A percentile compares a stretch with the other conserved stretches of the same genome.
Evolutionary conservation across 2,113 vertebrate species (phyloP).

Genomic region (Carassius auratus): DNA sequence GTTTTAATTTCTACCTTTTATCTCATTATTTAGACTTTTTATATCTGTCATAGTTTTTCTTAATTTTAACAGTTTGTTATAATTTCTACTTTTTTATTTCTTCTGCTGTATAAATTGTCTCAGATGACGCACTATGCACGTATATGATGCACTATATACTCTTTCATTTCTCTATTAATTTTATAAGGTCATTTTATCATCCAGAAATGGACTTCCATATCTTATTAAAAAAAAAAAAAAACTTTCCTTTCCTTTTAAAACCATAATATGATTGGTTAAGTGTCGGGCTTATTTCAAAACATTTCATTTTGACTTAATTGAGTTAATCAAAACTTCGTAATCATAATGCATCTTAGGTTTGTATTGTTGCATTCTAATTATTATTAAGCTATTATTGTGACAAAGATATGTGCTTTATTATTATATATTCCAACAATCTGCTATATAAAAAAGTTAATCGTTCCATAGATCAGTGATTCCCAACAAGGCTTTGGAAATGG

Average conservation of each 20-base stretch:
- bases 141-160: background rate
- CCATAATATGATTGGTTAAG: background rate
- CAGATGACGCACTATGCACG: background rate
- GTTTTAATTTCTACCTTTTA: no score
- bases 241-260: background rate
- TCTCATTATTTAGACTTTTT: no score
- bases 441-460: background rate
- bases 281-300: background rate
- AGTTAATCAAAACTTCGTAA: background rate
- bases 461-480: background rate
- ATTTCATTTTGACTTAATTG: background rate
- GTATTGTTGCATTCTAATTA: background rate
- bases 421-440: background rate
- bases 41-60: no score
- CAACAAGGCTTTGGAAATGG: background rate
- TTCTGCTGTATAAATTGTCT: background rate
- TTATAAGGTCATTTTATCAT: background rate
- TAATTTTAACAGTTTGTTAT: no score
- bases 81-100: background rate
- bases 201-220: background rate
- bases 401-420: background rate
- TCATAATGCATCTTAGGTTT: background rate
- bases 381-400: background rate
- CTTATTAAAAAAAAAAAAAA: background rate
- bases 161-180: background rate